Evolutionary conservation across 2,113 vertebrate species (phyloP).

Genomic region (Crotalus horridus): DNA sequence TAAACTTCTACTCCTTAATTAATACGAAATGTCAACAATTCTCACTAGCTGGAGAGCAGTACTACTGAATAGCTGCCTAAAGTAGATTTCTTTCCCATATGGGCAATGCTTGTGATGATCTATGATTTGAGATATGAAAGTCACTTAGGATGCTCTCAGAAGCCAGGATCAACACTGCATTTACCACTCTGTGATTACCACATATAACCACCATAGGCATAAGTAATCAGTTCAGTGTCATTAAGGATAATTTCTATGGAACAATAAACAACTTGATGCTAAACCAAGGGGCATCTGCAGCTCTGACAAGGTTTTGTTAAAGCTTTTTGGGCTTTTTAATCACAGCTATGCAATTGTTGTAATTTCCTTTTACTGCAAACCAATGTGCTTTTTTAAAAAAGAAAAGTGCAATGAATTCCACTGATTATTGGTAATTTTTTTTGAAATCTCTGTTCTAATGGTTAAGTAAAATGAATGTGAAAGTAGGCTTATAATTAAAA

Average conservation of each 20-base stretch:
- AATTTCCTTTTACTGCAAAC: slow-evolving; percentile 52
- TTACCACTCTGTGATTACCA: slow-evolving; percentile 3
- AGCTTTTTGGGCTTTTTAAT: slow-evolving; percentile 42
- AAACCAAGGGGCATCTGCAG: slow-evolving; percentile 36
- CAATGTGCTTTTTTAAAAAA: slow-evolving; percentile 32
- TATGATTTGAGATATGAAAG: not conserved
- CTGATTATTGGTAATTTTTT: slow-evolving; percentile 50
- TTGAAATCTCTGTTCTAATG: slow-evolving; percentile 44
- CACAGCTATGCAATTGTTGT: slow-evolving; percentile 30
- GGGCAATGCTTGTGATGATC: not conserved
- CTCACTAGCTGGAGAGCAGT: not conserved
- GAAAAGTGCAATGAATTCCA: slow-evolving; percentile 21
- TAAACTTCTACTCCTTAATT: not conserved
- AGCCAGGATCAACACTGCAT: not conserved
- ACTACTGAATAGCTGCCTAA: not conserved
- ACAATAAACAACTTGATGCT: slow-evolving; percentile 44
- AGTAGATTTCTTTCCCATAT: slow-evolving; percentile 14
- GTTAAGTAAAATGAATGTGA: slow-evolving; percentile 46
- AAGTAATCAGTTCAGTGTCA: slow-evolving; percentile 26
- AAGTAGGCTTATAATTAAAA: slow-evolving; percentile 44
- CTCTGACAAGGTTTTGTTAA: slow-evolving; percentile 31
- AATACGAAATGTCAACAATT: accelerated
- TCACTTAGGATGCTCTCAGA: slow-evolving; percentile 18
- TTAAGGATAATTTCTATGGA: slow-evolving; percentile 30
- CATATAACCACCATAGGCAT: slow-evolving; percentile 10